Base-by-base conservation (phyloP, 2,888 invertebrate genomes). In the Mystacides longicornis region DNA sequence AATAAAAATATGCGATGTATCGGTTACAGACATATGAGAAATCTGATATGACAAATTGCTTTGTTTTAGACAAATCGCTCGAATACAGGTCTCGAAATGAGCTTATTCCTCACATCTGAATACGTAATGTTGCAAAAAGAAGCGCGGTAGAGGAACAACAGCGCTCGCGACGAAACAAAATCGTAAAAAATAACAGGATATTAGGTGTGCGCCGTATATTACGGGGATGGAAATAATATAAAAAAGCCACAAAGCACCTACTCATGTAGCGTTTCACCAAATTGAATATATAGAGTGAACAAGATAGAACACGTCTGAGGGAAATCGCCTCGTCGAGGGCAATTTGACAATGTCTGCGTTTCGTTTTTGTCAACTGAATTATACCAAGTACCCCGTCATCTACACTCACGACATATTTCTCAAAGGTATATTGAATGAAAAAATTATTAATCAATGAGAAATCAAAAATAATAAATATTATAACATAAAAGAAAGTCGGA, bases 271-370 rank as follows among this genome's bases (percentile, higher is more conserved):
- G 16, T 37, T 37, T 37, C 7, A 37, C n/a, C 16, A 37, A 37
- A 37, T 37, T 37, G 37, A 37, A 37, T 37, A 37, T 14, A 37
- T 37, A 4, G 14, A 14, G 14, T 16, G 16, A 14, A 37, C 14
- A 37, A 37, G 37, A 37, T 37, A n/a, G 37, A 37, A 37, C 37
- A 37, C 14, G 37, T 7, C 14, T 37, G 3, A 16, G 14, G 14
- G 14, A 16, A 37, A 37, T 37, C n/a, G n/a, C n/a, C 14, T 37
- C 14, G 16, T 7, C 14, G 37, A 37, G 16, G 16, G 14, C 37
- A 37, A 37, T 37, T 37, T 37, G 37, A 37, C 37, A 37, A 37
- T 37, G 37, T 37, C 37, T 37, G 37, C 16, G 16, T 37, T 37
- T 37, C 37, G 16, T 37, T 16, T 14, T 14, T n/a, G n/a, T n/a